Percentiles rank a stretch among this genome's conserved stretches.
phyloP scores from a whole-genome alignment of 2,797 vertebrate species.

The Allobates femoralis region DNA sequence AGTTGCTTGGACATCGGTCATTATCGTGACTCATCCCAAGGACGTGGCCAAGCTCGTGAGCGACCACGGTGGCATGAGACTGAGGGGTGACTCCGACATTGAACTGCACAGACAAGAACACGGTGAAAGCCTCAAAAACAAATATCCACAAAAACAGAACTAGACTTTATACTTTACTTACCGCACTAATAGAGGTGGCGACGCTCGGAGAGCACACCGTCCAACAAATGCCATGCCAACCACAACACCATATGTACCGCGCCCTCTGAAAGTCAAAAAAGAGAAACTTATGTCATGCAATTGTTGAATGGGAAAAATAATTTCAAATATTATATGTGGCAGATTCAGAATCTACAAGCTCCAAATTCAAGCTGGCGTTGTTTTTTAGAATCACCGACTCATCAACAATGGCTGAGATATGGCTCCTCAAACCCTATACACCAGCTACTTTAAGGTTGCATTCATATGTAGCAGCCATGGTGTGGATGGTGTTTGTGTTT shows the following conservation, averaged over 20 bases:
- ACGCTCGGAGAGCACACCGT: slow-evolving; percentile 78
- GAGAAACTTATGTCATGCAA: not conserved
- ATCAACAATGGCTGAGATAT: too few species aligned
- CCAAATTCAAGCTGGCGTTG: too few species aligned
- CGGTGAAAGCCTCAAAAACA: not conserved
- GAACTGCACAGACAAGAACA: slow-evolving; percentile 39
- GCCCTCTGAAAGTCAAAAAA: slow-evolving; percentile 73
- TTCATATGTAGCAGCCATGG: too few species aligned
- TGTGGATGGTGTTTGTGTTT: too few species aligned
- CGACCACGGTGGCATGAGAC: slow-evolving; percentile 78
- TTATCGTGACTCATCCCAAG: slow-evolving; percentile 86
- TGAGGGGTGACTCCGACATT: slow-evolving; percentile 52
- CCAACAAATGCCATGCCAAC: slow-evolving; percentile 88
- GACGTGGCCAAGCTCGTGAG: slow-evolving; percentile 90
- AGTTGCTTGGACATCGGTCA: slow-evolving; percentile 70
- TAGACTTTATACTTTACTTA: slow-evolving; percentile 70
- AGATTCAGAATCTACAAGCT: too few species aligned
- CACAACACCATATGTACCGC: not conserved
- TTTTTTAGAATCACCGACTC: too few species aligned
- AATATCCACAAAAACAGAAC: not conserved
- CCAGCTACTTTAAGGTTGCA: too few species aligned
- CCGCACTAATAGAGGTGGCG: slow-evolving; percentile 83
- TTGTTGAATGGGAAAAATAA: too few species aligned
- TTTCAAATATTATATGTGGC: too few species aligned
- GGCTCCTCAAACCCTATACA: too few species aligned